These are phyloP conservation scores for Etia nguti DNA, from an alignment of 2,113 vertebrate species.

Conservation along the genomic window DNA sequence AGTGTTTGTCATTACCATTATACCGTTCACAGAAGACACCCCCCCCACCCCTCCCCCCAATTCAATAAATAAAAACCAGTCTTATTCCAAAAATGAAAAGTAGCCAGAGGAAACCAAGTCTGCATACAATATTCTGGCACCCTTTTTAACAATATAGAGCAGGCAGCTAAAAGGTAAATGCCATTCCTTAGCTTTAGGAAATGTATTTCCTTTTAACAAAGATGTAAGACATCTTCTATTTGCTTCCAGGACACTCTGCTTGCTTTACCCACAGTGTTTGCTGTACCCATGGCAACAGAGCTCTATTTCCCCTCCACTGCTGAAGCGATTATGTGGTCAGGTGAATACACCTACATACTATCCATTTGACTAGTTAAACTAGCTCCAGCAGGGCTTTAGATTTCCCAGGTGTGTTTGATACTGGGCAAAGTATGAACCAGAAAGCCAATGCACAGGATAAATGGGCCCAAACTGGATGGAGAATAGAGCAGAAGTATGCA, in stretches of 20 bases:
- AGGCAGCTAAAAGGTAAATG: constrained; percentile 10
- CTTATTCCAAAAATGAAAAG: constrained; percentile 2
- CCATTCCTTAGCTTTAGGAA: neutral
- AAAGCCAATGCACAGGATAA: constrained; percentile 19
- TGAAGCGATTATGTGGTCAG: constrained; percentile 7
- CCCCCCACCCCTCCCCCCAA: neutral
- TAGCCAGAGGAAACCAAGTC: neutral
- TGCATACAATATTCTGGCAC: neutral
- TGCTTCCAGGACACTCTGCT: constrained; percentile 8
- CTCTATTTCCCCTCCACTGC: constrained; percentile 18
- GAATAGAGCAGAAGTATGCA: constrained; percentile 67
- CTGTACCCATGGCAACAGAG: constrained; percentile 72
- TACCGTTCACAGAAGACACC: neutral
- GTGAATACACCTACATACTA: constrained; percentile 9
- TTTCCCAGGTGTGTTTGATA: neutral
- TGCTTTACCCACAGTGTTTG: constrained; percentile 45
- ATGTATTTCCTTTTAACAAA: constrained; percentile 13
- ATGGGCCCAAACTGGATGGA: constrained; percentile 68
- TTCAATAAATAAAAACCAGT: neutral
- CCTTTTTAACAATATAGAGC: neutral
- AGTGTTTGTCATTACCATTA: constrained; percentile 11
- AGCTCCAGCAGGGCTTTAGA: neutral
- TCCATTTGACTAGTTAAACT: constrained; percentile 2
- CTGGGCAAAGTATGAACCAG: neutral
- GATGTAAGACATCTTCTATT: constrained; percentile 2